Conservation (phyloP, 2,797 vertebrate species). For the Eurystomus glaucurus region DNA sequence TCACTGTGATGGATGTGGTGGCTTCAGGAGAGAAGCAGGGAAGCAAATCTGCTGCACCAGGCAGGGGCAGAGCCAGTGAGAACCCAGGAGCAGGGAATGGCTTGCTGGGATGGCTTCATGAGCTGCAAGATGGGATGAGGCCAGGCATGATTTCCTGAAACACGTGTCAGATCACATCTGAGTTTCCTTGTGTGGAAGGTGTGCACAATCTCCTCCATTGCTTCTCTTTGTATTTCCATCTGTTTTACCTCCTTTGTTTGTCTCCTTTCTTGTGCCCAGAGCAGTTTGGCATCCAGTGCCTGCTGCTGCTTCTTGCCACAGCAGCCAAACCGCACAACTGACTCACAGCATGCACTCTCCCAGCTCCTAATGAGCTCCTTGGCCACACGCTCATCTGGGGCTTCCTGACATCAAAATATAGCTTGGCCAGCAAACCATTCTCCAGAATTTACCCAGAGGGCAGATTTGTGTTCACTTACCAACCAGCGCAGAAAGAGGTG, state of each 20-base stretch:
- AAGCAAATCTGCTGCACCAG: neutral
- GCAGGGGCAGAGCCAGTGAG: neutral
- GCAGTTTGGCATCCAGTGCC: rapidly evolving
- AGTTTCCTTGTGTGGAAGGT: neutral
- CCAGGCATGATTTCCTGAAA: neutral
- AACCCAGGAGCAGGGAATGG: neutral
- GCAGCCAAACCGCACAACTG: neutral
- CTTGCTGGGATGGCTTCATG: neutral
- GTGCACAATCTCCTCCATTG: neutral
- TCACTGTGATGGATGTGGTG: neutral
- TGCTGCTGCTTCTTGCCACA: neutral
- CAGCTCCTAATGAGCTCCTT: neutral
- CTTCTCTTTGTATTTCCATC: neutral
- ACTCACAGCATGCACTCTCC: neutral
- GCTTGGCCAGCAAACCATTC: neutral
- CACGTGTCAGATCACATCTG: neutral
- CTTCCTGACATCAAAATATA: neutral
- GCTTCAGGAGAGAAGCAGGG: neutral
- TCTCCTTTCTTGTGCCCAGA: neutral
- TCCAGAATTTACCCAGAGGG: neutral
- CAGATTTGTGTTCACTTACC: neutral
- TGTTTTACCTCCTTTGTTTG: neutral
- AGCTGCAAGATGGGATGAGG: neutral
- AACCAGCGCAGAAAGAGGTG: rapidly evolving
- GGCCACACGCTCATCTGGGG: neutral